Evolutionary conservation across 2,797 vertebrate species (phyloP), one percentile per base, ranked within the genome.

Genomic region (Danionella dracula): DNA sequence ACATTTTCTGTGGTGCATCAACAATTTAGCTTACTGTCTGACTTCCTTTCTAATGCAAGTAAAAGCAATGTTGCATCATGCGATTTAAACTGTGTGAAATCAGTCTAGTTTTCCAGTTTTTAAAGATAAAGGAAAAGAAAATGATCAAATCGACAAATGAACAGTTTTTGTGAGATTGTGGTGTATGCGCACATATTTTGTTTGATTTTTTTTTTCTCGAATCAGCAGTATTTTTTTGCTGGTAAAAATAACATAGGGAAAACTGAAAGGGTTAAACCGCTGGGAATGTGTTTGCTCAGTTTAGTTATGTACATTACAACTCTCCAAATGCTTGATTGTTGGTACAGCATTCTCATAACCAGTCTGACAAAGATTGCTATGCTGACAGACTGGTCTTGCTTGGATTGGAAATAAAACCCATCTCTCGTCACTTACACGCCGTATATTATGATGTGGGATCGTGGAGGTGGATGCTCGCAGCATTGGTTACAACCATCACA

Each of bases 341-440:
- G 44, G 49, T 40, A 6, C 35, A 27, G 38, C 1, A 38, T 29
- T 70, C 46, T 10, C 45, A 55, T 74, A 71, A 66, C 63, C 45
- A 53, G 45, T 60, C 37, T 45, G 45, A 73, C 54, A 58, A 70
- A 55, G 56, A 16, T 31, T 57, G 50, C 48, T 48, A 74, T 77
- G 75, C 31, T 54, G 75, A 71, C 40, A 54, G 61, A 77, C 75
- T 54, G 35, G 75, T 77, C 61, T 55, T 16, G 17, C 17, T 34
- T 23, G n/a, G n/a, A n/a, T n/a, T 49, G 34, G 40, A 38, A 61
- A 53, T 50, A 46, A 35, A 29, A 21, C 57, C 4, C 13, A 6
- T 27, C 16, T 41, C 17, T 35, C 35, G 34, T 54, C 71, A 67
- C 71, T 76, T 55, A 68, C 53, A 51, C 35, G 11, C 19, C 15